phyloP scores from a whole-genome alignment of 2,113 vertebrate genomes.

The Callipepla squamata region DNA sequence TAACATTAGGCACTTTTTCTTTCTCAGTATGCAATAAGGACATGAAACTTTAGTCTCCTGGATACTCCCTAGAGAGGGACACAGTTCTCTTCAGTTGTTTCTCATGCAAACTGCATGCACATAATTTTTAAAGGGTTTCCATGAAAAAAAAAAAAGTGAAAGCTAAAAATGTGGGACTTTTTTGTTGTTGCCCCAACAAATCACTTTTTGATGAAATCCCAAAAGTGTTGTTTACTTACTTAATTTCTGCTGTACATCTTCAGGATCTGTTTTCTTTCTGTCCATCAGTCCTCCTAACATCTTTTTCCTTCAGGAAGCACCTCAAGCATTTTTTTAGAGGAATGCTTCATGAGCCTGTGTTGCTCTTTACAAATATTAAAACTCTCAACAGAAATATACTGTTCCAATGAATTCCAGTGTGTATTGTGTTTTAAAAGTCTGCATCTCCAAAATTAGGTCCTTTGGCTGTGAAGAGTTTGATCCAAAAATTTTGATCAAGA shows the following conservation, averaged over 20 bases:
- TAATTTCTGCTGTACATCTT: slow-evolving; percentile 39
- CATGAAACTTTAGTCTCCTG: not conserved
- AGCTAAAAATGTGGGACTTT: not conserved
- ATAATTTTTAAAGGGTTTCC: not conserved
- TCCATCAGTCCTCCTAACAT: not conserved
- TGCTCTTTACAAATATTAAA: slow-evolving; percentile 23
- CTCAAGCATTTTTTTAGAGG: not conserved
- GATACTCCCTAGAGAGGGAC: slow-evolving; percentile 1
- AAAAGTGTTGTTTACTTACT: slow-evolving; percentile 8
- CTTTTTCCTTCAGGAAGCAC: not conserved
- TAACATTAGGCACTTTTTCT: not conserved
- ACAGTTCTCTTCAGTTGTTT: not conserved
- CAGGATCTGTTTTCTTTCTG: slow-evolving; percentile 22
- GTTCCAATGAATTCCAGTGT: not conserved
- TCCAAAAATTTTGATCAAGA: not conserved
- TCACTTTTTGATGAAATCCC: not conserved
- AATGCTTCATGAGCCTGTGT: not conserved
- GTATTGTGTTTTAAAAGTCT: not conserved
- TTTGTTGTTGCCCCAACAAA: not conserved
- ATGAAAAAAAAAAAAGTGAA: not conserved
- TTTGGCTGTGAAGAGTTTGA: not conserved
- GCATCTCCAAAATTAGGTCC: not conserved
- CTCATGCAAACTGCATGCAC: not conserved
- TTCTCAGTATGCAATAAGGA: not conserved
- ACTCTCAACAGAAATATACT: not conserved